Percentiles rank a stretch among this genome's conserved stretches.
Conservation (phyloP, 37 sponge, comb jelly and placozoan genomes). For the Oopsacas minuta region DNA sequence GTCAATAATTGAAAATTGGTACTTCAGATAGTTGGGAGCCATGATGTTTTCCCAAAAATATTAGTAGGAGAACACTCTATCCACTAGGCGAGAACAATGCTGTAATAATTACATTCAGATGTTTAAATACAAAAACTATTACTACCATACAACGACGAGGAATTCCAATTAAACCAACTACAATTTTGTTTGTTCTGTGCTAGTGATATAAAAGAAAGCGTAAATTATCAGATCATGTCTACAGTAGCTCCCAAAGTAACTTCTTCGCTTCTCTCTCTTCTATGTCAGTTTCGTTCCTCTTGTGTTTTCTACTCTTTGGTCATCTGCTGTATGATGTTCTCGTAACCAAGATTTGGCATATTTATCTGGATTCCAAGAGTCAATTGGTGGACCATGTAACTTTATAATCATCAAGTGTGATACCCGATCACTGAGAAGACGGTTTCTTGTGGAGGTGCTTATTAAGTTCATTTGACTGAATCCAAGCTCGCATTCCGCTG, state of each 20-base stretch:
- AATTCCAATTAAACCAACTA: too few species aligned
- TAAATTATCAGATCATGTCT: too few species aligned
- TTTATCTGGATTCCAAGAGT: slow-evolving; percentile 6
- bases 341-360: slow-evolving; percentile 17
- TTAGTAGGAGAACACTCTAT: too few species aligned
- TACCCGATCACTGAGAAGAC: not conserved
- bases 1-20: too few species aligned
- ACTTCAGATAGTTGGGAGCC: too few species aligned
- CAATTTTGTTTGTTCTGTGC: too few species aligned
- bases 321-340: not conserved
- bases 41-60: too few species aligned
- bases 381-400: not conserved
- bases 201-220: too few species aligned
- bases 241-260: not conserved
- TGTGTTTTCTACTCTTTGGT: not conserved
- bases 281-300: not conserved
- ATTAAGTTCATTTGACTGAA: slow-evolving; percentile 16
- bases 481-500: not conserved
- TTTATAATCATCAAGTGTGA: slow-evolving; percentile 2
- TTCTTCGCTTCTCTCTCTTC: not conserved
- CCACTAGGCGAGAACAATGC: too few species aligned
- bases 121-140: too few species aligned
- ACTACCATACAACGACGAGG: too few species aligned
- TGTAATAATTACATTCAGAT: too few species aligned
- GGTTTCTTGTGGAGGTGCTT: not conserved